Evolutionary conservation across 2,113 vertebrate genomes (phyloP), one percentile per base, ranked within the genome.

Genomic region (Melanerpes aurifrons): DNA sequence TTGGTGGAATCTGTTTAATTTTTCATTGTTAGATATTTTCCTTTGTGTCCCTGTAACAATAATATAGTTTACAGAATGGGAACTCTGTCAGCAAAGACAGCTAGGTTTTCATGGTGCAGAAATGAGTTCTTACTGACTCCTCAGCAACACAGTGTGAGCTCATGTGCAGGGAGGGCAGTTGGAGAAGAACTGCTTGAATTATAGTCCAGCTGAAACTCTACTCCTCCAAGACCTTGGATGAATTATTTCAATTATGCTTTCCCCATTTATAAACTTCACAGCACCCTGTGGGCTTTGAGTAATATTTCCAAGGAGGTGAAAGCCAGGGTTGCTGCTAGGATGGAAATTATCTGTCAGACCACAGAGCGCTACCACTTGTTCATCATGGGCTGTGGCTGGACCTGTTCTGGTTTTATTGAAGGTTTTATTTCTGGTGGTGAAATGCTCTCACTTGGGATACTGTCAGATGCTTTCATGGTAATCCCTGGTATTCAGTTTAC

Each of bases 1-100:
- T 43, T 45, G 64, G 53, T 70, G 53, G 72, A 92, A 88, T 69
- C 73, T 57, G 14, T 94, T 87, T 88, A 9, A 77, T 86, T 95
- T 87, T 66, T 75, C 32, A 32, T 58, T 90, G 50, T 62, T 37
- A 85, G 93, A 32, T 82, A 29, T 85, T 92, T 95, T 78, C 59
- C 48, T 94, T 94, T 91, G 58, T 90, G 50, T 87, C 89, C 50
- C 71, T 71, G 5, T 88, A 91, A 94, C 85, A 78, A 66, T 83
- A 64, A 69, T 69, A 54, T 1, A 56, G 50, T 68, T 87, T 83
- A 29, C 43, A 53, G 72, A 89, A 79, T 54, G 82, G 26, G 35
- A 89, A 32, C 75, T 71, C 72, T 87, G 58, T 92, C 91, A 78
- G 80, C 86, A 91, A 86, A 84, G 90, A 59, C 73, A 78, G 74